Evolutionary conservation across 2,888 invertebrate genomes (phyloP).

Genomic region (Cordylochernes scorpioides): DNA sequence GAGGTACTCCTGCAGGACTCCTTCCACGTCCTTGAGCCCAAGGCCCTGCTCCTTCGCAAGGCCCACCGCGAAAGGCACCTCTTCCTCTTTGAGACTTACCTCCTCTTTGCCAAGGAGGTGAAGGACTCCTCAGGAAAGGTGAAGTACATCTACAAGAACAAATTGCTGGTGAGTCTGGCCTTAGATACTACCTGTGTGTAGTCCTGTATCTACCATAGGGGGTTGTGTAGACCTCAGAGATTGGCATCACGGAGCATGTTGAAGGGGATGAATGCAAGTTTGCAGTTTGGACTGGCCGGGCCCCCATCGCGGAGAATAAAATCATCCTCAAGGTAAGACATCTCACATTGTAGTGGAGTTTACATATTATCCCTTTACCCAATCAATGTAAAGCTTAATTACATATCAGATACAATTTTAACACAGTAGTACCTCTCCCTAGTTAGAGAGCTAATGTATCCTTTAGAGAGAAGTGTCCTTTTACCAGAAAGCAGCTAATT

Average conservation of each 20-base stretch:
- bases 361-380: too few species aligned
- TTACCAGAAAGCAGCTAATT: too few species aligned
- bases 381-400: too few species aligned
- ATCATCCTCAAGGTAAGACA: conserved; percentile 45
- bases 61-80: conserved; percentile 82
- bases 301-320: conserved; percentile 74
- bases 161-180: conserved; percentile 43
- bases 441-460: too few species aligned
- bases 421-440: too few species aligned
- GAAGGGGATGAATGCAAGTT: conserved; percentile 97
- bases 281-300: conserved; percentile 85
- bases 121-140: conserved; percentile 74
- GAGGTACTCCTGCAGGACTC: conserved; percentile 88
- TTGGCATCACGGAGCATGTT: conserved; percentile 90
- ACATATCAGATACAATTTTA: too few species aligned
- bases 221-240: conserved; percentile 74
- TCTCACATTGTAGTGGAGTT: too few species aligned
- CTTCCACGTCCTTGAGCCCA: conserved; percentile 89
- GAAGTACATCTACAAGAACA: conserved; percentile 55
- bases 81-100: conserved; percentile 85
- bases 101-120: conserved; percentile 84
- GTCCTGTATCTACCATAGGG: too few species aligned
- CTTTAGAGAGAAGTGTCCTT: too few species aligned
- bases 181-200: conserved; percentile 2
- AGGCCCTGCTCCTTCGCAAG: conserved; percentile 84